Base-by-base conservation (phyloP, 2,888 invertebrate genomes). In the Aphodius sticticus region DNA sequence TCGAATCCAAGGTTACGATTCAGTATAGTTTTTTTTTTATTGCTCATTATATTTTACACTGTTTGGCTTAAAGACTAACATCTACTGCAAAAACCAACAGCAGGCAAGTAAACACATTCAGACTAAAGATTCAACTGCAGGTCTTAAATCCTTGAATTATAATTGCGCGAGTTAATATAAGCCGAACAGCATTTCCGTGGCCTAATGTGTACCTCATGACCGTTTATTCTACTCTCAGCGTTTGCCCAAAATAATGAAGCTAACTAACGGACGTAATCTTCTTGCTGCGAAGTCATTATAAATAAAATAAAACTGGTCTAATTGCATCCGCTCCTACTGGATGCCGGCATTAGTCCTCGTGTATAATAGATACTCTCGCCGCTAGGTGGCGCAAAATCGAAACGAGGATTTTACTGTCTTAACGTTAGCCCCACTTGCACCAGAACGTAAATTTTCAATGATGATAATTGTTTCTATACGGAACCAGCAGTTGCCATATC, bases 321-420 rank as follows among this genome's bases (percentile, higher is more conserved):
- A 74, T 74, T 74, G 35, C 74, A 37, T 36, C 74, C 35, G 74
- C 12, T 53, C 9, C 74, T 35, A 15, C 37, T 74, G 74, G 74
- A 35, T 37, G n/a, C 36, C 35, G 35, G 74, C 74, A 74, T 74
- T 74, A 74, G 74, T n/a, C n/a, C n/a, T 37, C 12, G n/a, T 74
- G 74, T 37, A 74, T 74, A 74, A 74, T 74, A 74, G 74, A 74
- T 36, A 35, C 35, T n/a, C 7, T 26, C 35, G 36, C n/a, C 74
- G 74, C 53, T 53, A 53, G 74, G 35, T 74, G 37, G 74, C 9
- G 74, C 9, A 37, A 74, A 74, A 74, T 74, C 74, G 74, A 35
- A 74, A 74, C 74, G 74, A 74, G 74, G 74, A 74, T 74, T 74
- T 74, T 74, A 74, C 74, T 35, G 37, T 74, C 74, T 74, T 15